Evolutionary conservation across 1,140 invertebrate genomes (phyloP).

Genomic region (Trissolcus basalis): DNA sequence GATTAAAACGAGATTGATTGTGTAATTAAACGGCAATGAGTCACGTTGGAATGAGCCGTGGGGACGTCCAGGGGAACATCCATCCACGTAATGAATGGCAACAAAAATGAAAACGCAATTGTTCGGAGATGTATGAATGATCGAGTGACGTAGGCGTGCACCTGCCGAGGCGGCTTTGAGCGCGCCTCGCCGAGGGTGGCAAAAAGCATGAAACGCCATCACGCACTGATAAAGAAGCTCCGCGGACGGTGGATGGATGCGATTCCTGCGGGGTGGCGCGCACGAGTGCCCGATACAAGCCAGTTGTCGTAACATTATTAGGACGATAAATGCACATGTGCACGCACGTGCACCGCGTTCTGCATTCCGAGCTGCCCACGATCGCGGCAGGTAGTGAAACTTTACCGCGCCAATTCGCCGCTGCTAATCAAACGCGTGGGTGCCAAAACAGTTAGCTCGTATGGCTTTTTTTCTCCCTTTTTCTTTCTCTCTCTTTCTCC

Average conservation of each 20-base stretch:
- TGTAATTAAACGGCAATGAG: conserved; percentile 35
- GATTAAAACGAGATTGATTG: conserved; percentile 12
- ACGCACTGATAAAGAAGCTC: conserved; percentile 48
- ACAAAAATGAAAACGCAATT: conserved; percentile 36
- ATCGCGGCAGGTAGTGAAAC: conserved; percentile 62
- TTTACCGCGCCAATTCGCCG: conserved; percentile 41
- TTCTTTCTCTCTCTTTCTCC: background rate
- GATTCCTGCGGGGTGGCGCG: conserved; percentile 17
- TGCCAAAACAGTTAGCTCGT: conserved; percentile 31
- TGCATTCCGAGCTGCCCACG: conserved; percentile 65
- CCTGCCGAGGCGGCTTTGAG: conserved; percentile 26
- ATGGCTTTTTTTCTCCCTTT: conserved; percentile 4
- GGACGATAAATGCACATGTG: conserved; percentile 61
- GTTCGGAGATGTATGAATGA: conserved; percentile 56
- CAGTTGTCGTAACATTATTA: conserved; percentile 57
- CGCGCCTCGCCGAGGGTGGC: conserved; percentile 28
- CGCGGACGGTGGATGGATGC: conserved; percentile 26
- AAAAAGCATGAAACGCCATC: conserved; percentile 14
- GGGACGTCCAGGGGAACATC: conserved; percentile 17
- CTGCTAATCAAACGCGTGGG: conserved; percentile 54
- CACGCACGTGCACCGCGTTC: conserved; percentile 57
- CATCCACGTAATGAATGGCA: conserved; percentile 16
- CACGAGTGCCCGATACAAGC: conserved; percentile 21
- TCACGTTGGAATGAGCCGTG: conserved; percentile 17
- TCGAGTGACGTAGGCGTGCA: conserved; percentile 60